Evolutionary conservation across 2,113 vertebrate genomes (phyloP).

Genomic region (Glareola pratincola): DNA sequence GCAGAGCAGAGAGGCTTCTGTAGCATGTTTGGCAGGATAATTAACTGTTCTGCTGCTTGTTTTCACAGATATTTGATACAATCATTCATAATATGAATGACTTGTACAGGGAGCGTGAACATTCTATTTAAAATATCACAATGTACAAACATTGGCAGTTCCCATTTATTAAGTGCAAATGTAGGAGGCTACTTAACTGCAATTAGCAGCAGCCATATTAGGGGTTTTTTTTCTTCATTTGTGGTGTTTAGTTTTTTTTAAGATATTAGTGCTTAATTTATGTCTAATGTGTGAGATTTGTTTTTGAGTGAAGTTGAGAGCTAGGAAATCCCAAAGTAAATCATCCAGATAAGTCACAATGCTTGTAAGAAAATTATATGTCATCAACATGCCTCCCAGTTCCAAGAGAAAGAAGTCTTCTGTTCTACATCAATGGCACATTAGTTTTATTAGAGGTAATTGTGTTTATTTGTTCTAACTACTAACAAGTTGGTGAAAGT

Average conservation of each 20-base stretch:
- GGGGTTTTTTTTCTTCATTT: background rate
- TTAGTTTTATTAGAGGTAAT: background rate
- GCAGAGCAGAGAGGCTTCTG: background rate
- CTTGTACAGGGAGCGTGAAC: background rate
- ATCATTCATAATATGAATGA: background rate
- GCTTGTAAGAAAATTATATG: background rate
- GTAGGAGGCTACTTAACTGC: background rate
- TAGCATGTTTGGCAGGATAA: background rate
- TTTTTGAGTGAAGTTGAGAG: background rate
- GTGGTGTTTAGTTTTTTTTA: conserved; percentile 20
- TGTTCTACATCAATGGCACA: background rate
- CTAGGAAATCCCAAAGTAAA: background rate
- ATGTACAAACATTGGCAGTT: background rate
- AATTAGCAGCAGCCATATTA: background rate
- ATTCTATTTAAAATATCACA: background rate
- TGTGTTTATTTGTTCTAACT: background rate
- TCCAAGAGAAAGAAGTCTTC: background rate
- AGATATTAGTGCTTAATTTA: background rate
- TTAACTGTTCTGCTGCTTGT: conserved; percentile 1
- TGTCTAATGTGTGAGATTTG: background rate
- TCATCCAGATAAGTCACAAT: background rate
- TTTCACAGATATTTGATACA: background rate
- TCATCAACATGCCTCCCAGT: background rate
- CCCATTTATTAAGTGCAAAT: background rate
- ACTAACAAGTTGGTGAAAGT: background rate